These are phyloP conservation scores for Otus sunia DNA, from an alignment of 2,113 vertebrate genomes.

Conservation along the genomic window DNA sequence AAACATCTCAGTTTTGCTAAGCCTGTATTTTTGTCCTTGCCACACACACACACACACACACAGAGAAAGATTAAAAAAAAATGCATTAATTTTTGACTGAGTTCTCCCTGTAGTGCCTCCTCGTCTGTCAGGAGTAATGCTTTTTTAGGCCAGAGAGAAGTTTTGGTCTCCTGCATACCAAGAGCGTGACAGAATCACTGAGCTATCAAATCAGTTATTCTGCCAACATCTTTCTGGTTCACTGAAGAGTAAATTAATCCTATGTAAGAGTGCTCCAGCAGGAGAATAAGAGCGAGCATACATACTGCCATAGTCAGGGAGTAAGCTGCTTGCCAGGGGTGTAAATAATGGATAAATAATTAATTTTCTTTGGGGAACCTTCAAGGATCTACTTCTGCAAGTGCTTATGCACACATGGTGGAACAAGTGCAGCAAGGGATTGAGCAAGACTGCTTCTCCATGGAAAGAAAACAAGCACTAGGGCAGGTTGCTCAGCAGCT, in stretches of 20 bases:
- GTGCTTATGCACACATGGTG: background rate
- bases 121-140: background rate
- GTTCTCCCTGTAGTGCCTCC: background rate
- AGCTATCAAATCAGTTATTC: slow-evolving; percentile 52
- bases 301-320: background rate
- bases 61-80: background rate
- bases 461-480: background rate
- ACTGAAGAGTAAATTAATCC: slow-evolving; percentile 22
- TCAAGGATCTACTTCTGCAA: background rate
- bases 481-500: background rate
- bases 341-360: background rate
- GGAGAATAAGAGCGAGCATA: background rate
- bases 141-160: slow-evolving; percentile 2
- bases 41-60: too few relatives aligned
- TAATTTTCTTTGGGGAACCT: background rate
- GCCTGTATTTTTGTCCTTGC: background rate
- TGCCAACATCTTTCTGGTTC: slow-evolving; percentile 52
- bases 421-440: background rate
- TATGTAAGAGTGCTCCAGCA: background rate
- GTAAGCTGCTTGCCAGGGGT: background rate
- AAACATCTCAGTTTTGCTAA: background rate
- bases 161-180: background rate
- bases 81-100: background rate
- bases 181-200: slow-evolving; percentile 6
- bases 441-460: background rate